Evolutionary conservation across 1,140 invertebrate species (phyloP), one percentile per base, ranked within the genome.

Genomic region (Papilio machaon): DNA sequence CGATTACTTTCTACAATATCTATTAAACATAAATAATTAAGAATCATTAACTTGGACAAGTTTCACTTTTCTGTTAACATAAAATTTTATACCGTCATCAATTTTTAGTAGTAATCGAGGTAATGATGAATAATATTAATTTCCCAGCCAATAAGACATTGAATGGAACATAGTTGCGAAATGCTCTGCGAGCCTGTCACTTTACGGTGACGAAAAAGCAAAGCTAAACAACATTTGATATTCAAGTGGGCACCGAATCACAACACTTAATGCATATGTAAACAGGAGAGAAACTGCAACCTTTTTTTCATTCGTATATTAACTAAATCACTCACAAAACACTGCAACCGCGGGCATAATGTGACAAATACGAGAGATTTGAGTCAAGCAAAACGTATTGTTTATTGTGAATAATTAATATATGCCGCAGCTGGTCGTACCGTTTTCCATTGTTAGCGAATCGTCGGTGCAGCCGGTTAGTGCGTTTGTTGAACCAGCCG

Each of bases 391-490:
- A 73, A 76, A 52, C 23, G 46, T 47, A 76, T 76, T 76, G 74
- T 76, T 76, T 76, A 52, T 76, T 76, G 8, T 46, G 47, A 76
- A 52, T 76, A 49, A 49, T 49, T 76, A 49, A 76, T 8, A 49
- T 52, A 10, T 76, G n/a, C 19, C 76, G 46, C 78, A 82, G 64
- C 80, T 82, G 82, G 54, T 81, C 85, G 79, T 94, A 94, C 93
- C 93, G 89, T 89, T 90, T 90, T 87, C 90, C 93, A 94, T 94
- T 92, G 84, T 91, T 85, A 81, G 82, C 84, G 80, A 94, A 88
- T 80, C 88, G 92, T 77, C 85, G 89, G 43, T 93, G 90, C 77
- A 94, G 84, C 86, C 87, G 88, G 83, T 90, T 89, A 52, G 89
- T 91, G 58, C 88, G 89, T 89, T 90, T 94, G 80, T 91, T 91